These are phyloP conservation scores for Buceros bicornis DNA, from an alignment of 2,797 vertebrate species.

Conservation along the genomic window DNA sequence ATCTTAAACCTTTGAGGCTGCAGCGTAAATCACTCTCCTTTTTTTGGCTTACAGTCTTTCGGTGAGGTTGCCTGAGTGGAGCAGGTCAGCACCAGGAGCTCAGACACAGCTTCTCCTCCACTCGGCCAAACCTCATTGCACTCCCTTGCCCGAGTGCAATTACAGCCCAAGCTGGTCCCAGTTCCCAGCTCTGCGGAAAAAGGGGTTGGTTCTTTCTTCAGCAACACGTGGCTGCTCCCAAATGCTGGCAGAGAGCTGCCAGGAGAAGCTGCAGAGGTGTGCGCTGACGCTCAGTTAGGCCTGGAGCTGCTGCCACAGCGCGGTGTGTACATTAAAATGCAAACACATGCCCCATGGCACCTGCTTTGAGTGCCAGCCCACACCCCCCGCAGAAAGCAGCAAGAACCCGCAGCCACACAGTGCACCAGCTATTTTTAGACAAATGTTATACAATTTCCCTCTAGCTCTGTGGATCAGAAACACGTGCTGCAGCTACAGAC, in stretches of 20 bases:
- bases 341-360: background rate
- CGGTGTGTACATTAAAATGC: background rate
- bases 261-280: background rate
- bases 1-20: background rate
- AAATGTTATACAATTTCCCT: background rate
- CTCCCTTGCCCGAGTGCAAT: constrained; percentile 30
- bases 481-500: constrained; percentile 26
- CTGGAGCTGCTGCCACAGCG: background rate
- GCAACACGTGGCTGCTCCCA: background rate
- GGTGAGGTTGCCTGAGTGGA: background rate
- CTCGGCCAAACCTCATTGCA: background rate
- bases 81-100: constrained; percentile 4
- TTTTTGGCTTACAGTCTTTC: no score
- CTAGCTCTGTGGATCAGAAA: constrained; percentile 30
- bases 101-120: background rate
- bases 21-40: background rate
- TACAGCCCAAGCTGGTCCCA: background rate
- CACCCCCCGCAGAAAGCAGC: background rate
- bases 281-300: no score
- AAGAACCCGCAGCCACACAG: background rate
- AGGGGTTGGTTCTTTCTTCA: background rate
- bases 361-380: constrained; percentile 1
- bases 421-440: background rate
- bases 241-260: background rate
- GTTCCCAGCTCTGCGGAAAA: background rate